phyloP scores from a whole-genome alignment of 2,888 invertebrate species.

The Smittia sp. region DNA sequence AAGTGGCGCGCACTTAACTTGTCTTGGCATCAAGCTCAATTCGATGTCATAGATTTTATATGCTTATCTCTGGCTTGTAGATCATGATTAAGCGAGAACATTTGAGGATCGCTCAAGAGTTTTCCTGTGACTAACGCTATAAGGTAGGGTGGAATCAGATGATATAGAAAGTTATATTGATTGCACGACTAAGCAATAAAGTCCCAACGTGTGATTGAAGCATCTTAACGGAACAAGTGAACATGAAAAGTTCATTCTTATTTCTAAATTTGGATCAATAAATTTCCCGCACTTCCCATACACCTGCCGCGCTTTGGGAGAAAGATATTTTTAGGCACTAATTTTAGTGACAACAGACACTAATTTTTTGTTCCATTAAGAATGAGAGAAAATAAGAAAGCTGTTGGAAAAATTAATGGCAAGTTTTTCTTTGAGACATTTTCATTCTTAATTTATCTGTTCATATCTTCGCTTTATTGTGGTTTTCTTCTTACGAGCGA shows the following conservation, averaged over 20 bases:
- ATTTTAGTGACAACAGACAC: conserved; percentile 30
- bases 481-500: neutral
- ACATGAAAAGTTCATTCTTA: conserved; percentile 7
- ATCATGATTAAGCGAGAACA: too few species aligned
- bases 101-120: too few species aligned
- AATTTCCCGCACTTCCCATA: conserved; percentile 23
- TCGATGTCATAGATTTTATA: too few species aligned
- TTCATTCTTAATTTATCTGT: conserved; percentile 10
- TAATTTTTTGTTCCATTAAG: conserved; percentile 32
- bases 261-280: conserved; percentile 28
- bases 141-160: too few species aligned
- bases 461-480: conserved; percentile 10
- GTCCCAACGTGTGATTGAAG: too few species aligned
- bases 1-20: conserved; percentile 2
- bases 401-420: conserved; percentile 29
- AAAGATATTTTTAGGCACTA: conserved; percentile 20
- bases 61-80: too few species aligned
- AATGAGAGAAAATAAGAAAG: neutral
- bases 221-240: conserved; percentile 3
- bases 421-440: conserved; percentile 7
- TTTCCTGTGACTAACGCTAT: too few species aligned
- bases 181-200: too few species aligned
- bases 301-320: conserved; percentile 2
- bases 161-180: too few species aligned
- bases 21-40: neutral